Base-by-base conservation (phyloP, 2,888 invertebrate genomes). In the Dione vanillae region DNA sequence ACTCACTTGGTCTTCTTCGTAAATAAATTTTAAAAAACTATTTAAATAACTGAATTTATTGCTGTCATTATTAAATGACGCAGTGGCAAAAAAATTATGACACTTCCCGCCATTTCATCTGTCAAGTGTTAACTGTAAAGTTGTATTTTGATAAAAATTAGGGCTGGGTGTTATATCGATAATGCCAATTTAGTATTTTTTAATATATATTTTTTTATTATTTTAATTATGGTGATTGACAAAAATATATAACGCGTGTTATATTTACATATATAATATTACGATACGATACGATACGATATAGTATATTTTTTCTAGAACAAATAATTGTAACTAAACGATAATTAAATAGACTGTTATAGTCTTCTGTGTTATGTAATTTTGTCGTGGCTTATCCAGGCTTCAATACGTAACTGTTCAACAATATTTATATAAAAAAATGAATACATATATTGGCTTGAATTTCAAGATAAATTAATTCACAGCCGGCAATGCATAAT, bases 81-180 rank as follows among this genome's bases (percentile, higher is more conserved):
- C 16, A 19, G 58, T 37, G 70, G n/a, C n/a, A n/a, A 54, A 40
- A 62, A 59, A 75, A 70, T 67, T 72, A 76, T 74, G 76, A 75
- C 59, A 72, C 43, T 70, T 83, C 81, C 82, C 82, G 82, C 81
- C 82, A 79, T 79, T 80, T 78, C 76, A 62, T 62, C 72, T 78
- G 77, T 71, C 75, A 77, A 70, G 73, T 67, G 67, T 47, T 43
- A 16, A 51, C 16, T 40, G 49, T 27, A 6, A 37, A 37, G 54
- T 14, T 41, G 62, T 64, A 72, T 72, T 74, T 72, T 70, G 49
- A 27, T 47, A 70, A 70, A 65, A 62, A 68, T 66, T 68, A 70
- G 73, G 14, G 62, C 66, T 51, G 69, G 35, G n/a, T 19, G 12
- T n/a, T 51, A 14, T 51, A 58, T 56, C 65, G 71, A 71, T 61